phyloP scores from a whole-genome alignment of 1,140 invertebrate species.

The Dinothrombium tinctorium region DNA sequence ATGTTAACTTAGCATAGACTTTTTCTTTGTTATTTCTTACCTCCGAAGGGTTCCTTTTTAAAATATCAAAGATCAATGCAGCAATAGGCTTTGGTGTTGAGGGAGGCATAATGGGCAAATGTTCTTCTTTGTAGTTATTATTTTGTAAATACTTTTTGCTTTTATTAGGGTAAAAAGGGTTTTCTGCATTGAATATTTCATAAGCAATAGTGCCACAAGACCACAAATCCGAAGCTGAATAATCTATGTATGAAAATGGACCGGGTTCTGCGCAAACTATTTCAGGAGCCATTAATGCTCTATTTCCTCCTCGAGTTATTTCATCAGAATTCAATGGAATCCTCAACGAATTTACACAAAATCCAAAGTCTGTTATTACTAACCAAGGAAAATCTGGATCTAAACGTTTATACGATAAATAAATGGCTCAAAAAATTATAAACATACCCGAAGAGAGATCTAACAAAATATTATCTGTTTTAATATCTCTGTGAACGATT shows the following conservation, averaged over 20 bases:
- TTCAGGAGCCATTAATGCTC: conserved; percentile 62
- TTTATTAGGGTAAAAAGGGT: conserved; percentile 41
- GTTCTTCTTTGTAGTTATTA: conserved; percentile 35
- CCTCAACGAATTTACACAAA: conserved; percentile 43
- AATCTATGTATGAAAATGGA: conserved; percentile 43
- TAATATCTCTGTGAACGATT: conserved; percentile 38
- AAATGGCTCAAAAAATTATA: too few species aligned
- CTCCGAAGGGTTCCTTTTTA: too few species aligned
- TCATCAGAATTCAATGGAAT: conserved; percentile 29
- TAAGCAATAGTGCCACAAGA: conserved; percentile 53
- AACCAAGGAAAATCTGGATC: conserved; percentile 32
- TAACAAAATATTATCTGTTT: conserved; percentile 52
- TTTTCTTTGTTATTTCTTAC: too few species aligned
- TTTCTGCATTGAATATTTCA: conserved; percentile 49
- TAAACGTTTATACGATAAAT: too few species aligned
- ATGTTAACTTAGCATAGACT: too few species aligned
- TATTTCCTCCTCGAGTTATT: conserved; percentile 42
- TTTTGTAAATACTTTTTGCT: conserved; percentile 23
- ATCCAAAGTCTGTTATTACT: conserved; percentile 64
- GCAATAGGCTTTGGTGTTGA: too few species aligned
- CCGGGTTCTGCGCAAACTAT: conserved; percentile 38
- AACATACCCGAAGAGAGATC: too few species aligned
- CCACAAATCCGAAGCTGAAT: conserved; percentile 60
- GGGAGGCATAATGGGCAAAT: too few species aligned
- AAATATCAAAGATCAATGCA: too few species aligned